Evolutionary conservation across 1,140 invertebrate species (phyloP), one percentile per base, ranked within the genome.

Genomic region (Galendromus occidentalis): DNA sequence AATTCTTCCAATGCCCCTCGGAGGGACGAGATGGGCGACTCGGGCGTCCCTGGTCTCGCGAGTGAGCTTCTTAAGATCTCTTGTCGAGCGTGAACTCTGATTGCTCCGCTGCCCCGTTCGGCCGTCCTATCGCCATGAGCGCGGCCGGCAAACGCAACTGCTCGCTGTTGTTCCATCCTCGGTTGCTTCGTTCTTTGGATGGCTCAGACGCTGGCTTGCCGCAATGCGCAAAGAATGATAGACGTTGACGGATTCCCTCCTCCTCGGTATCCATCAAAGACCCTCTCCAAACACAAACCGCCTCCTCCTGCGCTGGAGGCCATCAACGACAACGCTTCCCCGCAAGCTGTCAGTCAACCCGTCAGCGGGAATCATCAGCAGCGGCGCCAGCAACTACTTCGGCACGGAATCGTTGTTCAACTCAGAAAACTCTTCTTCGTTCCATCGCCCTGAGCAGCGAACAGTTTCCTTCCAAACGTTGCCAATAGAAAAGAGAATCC

Each of bases 201-300:
- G 18, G 45, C 18, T 47, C 45, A 14, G 45, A 5, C 20, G 51
- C 17, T 22, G 14, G 20, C n/a, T 39, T 59, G 51, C 51, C 51
- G 51, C 51, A 59, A 59, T 59, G 51, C 51, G 51, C 51, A 59
- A 59, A 59, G 51, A 59, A 59, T 59, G 51, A 59, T 59, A 25
- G 51, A 59, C 51, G 51, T 59, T 59, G 51, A 59, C 51, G 51
- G 25, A 59, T 59, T 25, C 51, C 51, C 51, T 59, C 33, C 33
- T 33, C 51, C 51, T 59, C 51, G 51, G 51, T 33, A 59, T 59
- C 51, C 51, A 59, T 59, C 51, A 59, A 59, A 59, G 33, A 59
- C 51, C 51, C 51, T 59, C 20, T 59, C 51, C 51, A 22, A 25
- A 59, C 25, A 17, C 25, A 59, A 33, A 4, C 22, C 22, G 51